Conservation (phyloP, 2,113 vertebrate species). For the Alosa alosa region DNA sequence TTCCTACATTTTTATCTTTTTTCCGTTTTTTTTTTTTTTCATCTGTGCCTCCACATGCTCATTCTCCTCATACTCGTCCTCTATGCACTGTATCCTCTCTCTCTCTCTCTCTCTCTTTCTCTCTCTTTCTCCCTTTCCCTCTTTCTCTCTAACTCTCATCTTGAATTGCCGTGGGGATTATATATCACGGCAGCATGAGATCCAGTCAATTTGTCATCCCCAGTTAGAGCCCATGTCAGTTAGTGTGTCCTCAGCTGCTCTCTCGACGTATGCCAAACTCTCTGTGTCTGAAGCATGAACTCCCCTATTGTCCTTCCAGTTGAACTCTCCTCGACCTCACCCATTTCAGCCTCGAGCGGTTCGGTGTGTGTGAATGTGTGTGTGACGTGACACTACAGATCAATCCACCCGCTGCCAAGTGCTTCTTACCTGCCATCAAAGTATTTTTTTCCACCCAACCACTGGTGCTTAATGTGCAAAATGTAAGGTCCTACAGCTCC, state of each 20-base stretch:
- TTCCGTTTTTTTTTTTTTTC: no score
- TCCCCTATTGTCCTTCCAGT: neutral
- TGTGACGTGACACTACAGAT: neutral
- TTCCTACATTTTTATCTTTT: neutral
- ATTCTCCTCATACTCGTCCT: neutral
- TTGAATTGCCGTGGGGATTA: constrained; percentile 26
- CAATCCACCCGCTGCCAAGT: neutral
- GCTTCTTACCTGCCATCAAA: neutral
- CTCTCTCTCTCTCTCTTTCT: neutral
- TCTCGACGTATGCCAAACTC: constrained; percentile 9
- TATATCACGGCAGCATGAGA: constrained; percentile 14
- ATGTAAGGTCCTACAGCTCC: neutral
- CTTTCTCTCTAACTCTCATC: neutral
- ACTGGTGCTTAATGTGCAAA: neutral
- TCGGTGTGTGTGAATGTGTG: neutral
- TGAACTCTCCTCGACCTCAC: neutral
- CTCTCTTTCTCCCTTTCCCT: neutral
- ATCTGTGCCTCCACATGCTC: neutral
- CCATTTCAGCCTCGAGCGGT: neutral
- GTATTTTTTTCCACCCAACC: neutral
- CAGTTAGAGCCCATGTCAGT: constrained; percentile 21
- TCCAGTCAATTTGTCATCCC: constrained; percentile 29
- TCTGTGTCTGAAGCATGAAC: neutral
- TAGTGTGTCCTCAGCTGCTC: constrained; percentile 34
- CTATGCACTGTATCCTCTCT: neutral